phyloP scores from a whole-genome alignment of 2,113 vertebrate species.

The Chaetura pelagica region DNA sequence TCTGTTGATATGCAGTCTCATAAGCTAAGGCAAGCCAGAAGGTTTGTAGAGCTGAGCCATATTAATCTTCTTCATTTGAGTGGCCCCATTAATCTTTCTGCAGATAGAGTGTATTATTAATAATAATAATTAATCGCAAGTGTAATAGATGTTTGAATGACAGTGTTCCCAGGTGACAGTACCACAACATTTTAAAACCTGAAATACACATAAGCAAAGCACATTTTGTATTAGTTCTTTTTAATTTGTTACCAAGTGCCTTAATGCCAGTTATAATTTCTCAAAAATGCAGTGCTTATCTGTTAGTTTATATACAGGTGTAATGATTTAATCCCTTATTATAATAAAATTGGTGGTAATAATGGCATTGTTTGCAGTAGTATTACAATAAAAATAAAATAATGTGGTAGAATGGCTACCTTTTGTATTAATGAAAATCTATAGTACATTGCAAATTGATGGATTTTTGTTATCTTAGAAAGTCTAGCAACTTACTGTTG shows the following conservation, averaged over 20 bases:
- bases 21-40: not conserved
- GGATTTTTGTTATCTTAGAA: not conserved
- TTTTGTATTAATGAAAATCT: not conserved
- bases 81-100: not conserved
- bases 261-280: not conserved
- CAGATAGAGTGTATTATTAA: not conserved
- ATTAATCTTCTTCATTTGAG: not conserved
- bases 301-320: not conserved
- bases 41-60: not conserved
- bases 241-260: not conserved
- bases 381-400: not conserved
- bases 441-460: not conserved
- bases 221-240: not conserved
- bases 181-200: not conserved
- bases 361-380: not conserved
- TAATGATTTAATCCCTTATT: not conserved
- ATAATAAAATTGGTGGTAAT: not conserved
- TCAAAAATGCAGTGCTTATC: not conserved
- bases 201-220: not conserved
- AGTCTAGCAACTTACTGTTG: not conserved
- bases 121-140: no score
- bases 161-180: not conserved
- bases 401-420: not conserved
- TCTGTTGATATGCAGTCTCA: accelerated
- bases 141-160: not conserved